A percentile compares a stretch with the other conserved stretches of the same genome.
These are phyloP conservation scores for Scyliorhinus canicula DNA, from an alignment of 2,797 vertebrate genomes.

Conservation along the genomic window DNA sequence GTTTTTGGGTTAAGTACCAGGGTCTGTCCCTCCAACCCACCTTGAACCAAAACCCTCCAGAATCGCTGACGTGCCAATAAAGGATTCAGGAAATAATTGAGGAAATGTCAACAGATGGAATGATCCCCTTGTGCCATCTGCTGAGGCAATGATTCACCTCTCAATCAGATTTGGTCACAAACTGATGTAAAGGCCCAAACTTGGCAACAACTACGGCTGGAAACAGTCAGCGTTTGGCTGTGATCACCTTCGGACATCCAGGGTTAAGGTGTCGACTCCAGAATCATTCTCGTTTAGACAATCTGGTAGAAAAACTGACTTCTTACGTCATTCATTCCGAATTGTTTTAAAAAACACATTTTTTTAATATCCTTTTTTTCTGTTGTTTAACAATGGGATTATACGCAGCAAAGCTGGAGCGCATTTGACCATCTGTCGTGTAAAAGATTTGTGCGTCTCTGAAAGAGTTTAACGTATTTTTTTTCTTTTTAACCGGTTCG, in stretches of 20 bases:
- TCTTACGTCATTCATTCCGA: background rate
- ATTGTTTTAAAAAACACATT: background rate
- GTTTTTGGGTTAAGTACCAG: background rate
- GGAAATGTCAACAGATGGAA: background rate
- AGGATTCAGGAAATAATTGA: background rate
- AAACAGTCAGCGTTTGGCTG: background rate
- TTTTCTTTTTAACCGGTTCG: background rate
- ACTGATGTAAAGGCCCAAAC: background rate
- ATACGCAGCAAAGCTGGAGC: background rate
- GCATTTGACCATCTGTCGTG: background rate
- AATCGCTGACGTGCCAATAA: background rate
- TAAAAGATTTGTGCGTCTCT: background rate
- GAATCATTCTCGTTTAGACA: background rate
- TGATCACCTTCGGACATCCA: background rate
- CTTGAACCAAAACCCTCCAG: background rate
- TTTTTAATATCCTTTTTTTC: background rate
- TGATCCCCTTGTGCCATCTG: background rate
- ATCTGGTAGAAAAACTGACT: background rate
- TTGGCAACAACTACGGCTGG: background rate
- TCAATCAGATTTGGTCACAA: background rate
- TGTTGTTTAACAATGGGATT: background rate
- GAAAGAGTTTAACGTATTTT: background rate
- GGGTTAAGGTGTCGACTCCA: background rate
- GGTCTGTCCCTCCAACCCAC: background rate
- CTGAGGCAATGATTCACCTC: background rate